Evolutionary conservation across 1,140 invertebrate genomes (phyloP).

Genomic region (Oncopodura yosiiana): DNA sequence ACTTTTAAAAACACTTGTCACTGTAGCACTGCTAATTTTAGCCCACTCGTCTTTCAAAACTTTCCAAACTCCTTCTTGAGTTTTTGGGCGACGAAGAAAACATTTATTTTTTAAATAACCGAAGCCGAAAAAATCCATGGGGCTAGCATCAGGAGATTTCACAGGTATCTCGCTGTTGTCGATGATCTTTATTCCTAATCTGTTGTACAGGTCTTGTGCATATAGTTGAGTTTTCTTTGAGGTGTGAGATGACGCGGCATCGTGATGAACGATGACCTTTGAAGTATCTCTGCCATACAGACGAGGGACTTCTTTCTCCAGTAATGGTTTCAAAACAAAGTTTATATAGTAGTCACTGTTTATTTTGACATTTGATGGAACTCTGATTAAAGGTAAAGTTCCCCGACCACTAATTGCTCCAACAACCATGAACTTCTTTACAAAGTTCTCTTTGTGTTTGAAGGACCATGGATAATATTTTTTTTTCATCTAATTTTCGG

Average conservation of each 20-base stretch:
- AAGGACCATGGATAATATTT: too few species aligned
- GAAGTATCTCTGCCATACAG: neutral
- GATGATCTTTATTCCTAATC: neutral
- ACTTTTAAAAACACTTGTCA: neutral
- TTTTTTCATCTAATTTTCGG: too few species aligned
- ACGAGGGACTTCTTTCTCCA: neutral
- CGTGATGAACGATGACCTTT: constrained; percentile 9
- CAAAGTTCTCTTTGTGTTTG: constrained; percentile 3
- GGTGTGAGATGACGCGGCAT: neutral
- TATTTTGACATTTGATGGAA: constrained; percentile 1
- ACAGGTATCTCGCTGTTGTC: constrained; percentile 19
- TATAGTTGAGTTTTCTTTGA: neutral
- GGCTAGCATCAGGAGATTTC: constrained; percentile 5
- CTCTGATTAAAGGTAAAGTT: constrained; percentile 4
- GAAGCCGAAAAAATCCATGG: constrained; percentile 18
- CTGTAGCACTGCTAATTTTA: neutral
- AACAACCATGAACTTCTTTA: constrained; percentile 3
- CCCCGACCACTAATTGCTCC: constrained; percentile 6
- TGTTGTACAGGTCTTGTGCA: neutral
- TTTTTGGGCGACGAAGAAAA: neutral
- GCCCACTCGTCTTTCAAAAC: neutral
- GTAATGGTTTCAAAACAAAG: neutral
- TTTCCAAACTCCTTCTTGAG: constrained; percentile 8
- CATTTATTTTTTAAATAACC: constrained; percentile 1
- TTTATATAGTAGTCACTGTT: constrained; percentile 6